Evolutionary conservation across 2,797 vertebrate genomes (phyloP), one percentile per base, ranked within the genome.

Genomic region (Gouania willdenowi): DNA sequence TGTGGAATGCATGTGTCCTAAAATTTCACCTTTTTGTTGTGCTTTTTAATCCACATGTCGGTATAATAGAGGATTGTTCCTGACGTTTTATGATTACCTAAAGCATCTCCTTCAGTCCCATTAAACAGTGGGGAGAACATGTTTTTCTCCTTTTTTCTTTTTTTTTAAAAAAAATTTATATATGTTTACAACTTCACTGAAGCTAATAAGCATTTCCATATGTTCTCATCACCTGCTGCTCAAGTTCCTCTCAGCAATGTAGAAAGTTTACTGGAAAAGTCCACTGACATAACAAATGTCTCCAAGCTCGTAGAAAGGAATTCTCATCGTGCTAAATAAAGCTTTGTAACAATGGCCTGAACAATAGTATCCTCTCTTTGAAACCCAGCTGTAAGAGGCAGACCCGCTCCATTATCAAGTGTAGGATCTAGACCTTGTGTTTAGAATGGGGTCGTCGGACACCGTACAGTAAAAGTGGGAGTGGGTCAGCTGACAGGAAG

Each of bases 171-270:
- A n/a, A n/a, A 61, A 62, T 72, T 64, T 55, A 41, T 46, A n/a
- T 18, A 59, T 27, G 47, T 80, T 75, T 75, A 74, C 42, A 41
- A 44, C 54, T 63, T 33, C 39, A 59, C 31, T 56, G 53, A 74
- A 74, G 48, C 48, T 58, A 75, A 74, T 71, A 76, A 80, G 39
- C 22, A 63, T 63, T 85, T 62, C 78, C 86, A 86, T 64, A 82
- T 88, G 83, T 25, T 69, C 30, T 22, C 37, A 39, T 77, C 57
- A 72, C 69, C 55, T 74, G 69, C 71, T 55, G 55, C 46, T 46
- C 6, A 9, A 29, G 36, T 6, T 10, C 5, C 38, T 35, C 35
- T 37, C 31, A 41, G 12, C 28, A 29, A 5, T 20, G 24, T 49
- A 33, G 8, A 18, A 44, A 24, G 20, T 33, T 23, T 49, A 33